Evolutionary conservation across 2,797 vertebrate genomes (phyloP).

Genomic region (Masticophis lateralis): DNA sequence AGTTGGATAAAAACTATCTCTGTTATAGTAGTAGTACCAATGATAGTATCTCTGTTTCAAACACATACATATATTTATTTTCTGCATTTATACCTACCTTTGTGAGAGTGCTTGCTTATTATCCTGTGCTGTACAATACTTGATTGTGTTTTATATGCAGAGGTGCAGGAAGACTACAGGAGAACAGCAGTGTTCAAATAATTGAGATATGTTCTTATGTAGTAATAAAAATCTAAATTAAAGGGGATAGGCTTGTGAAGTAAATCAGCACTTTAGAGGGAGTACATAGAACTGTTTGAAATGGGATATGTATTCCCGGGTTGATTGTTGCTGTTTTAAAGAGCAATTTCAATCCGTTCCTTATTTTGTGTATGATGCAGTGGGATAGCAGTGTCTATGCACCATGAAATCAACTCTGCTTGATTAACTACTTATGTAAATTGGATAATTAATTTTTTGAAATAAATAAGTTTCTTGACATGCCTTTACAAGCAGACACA

Average conservation of each 20-base stretch:
- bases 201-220: constrained; percentile 2
- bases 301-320: constrained; percentile 28
- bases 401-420: not conserved
- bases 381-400: too few relatives aligned
- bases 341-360: constrained; percentile 8
- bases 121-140: not conserved
- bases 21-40: too few relatives aligned
- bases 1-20: not conserved
- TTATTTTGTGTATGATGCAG: not conserved
- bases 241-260: not conserved
- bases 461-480: constrained; percentile 46
- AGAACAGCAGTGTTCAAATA: rapidly evolving
- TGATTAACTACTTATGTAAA: not conserved
- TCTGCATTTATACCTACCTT: not conserved
- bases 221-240: not conserved
- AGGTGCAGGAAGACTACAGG: not conserved
- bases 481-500: constrained; percentile 25
- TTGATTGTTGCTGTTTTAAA: constrained; percentile 30
- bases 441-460: not conserved
- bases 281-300: not conserved
- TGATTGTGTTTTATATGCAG: not conserved
- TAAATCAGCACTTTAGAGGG: not conserved
- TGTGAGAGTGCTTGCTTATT: not conserved
- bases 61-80: not conserved
- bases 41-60: not conserved